phyloP scores from a whole-genome alignment of 2,888 invertebrate species.

The Drosophila demipolita region DNA sequence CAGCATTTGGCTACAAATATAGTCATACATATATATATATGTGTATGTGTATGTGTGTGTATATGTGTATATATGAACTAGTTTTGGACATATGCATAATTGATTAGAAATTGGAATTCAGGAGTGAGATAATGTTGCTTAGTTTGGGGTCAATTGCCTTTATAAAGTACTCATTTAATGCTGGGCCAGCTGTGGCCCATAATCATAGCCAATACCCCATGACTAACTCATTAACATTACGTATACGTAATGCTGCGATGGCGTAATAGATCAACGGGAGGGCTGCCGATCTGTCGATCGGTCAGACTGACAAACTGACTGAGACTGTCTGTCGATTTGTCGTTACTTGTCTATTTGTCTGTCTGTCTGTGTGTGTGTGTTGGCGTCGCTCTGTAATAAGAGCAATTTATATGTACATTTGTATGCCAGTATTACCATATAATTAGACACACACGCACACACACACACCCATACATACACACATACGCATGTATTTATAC shows the following conservation, averaged over 20 bases:
- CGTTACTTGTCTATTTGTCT: constrained; percentile 1
- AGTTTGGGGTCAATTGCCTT: constrained; percentile 7
- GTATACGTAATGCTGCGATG: constrained; percentile 63
- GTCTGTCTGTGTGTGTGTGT: constrained; percentile 40
- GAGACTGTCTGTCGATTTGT: neutral
- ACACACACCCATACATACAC: constrained; percentile 21
- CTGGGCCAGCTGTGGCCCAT: constrained; percentile 15
- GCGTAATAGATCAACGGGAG: constrained; percentile 74
- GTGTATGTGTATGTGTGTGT: neutral
- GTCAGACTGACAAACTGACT: neutral
- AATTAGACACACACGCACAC: constrained; percentile 67
- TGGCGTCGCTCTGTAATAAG: constrained; percentile 64
- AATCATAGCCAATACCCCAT: constrained; percentile 41
- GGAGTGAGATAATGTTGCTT: neutral
- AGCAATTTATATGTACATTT: constrained; percentile 81
- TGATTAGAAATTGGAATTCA: constrained; percentile 16
- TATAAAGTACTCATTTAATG: neutral
- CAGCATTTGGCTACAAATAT: constrained; percentile 14
- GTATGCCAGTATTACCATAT: constrained; percentile 74
- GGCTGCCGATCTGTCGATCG: constrained; percentile 38
- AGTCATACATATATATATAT: neutral
- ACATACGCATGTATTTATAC: constrained; percentile 2
- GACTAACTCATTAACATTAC: constrained; percentile 66
- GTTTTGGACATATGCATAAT: neutral
- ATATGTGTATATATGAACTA: neutral